Base-by-base conservation (phyloP, 2,888 invertebrate species). In the Linyphia triangularis region DNA sequence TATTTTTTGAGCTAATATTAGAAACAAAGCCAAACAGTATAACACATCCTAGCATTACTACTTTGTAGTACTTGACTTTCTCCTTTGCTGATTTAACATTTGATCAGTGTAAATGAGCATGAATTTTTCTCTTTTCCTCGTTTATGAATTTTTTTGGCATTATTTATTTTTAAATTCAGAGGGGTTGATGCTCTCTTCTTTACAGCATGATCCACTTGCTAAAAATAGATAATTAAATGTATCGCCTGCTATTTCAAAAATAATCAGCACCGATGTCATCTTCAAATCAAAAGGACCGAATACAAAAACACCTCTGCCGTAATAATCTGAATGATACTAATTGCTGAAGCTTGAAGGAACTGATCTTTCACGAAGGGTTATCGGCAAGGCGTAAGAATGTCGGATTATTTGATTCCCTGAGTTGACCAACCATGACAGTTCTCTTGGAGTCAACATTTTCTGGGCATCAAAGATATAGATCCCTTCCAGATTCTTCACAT, bases 361-460 rank as follows among this genome's bases (percentile, higher is more conserved):
- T 30, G 43, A 51, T 51, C 37, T 26, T 84, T 75, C 37, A 67
- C 65, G 63, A 67, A 63, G 67, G 84, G 84, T 84, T 84, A 84
- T 84, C 84, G 24, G 30, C 28, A 67, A 37, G 65, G 65, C 65
- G 75, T 84, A 72, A 16, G 63, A 57, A 57, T 33, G 75, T 84
- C 84, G 40, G 57, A 84, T 73, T 51, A 57, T 5, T 51, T 6
- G 26, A 63, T 65, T 65, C 75, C 57, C 24, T 5, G 84, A 9
- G 33, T 22, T 65, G 51, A 10, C 84, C 75, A 84, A 75, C 73
- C 84, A 61, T 84, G 84, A 51, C 67, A 84, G 40, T 13, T 61
- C 26, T 70, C 40, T 24, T 10, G 43, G 65, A 78, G 28, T 63
- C 26, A 40, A 51, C 61, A 37, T 24, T 24, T 61, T 26, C 10